Evolutionary conservation across 2,797 vertebrate species (phyloP), one percentile per base, ranked within the genome.

Genomic region (Spheniscus humboldti): DNA sequence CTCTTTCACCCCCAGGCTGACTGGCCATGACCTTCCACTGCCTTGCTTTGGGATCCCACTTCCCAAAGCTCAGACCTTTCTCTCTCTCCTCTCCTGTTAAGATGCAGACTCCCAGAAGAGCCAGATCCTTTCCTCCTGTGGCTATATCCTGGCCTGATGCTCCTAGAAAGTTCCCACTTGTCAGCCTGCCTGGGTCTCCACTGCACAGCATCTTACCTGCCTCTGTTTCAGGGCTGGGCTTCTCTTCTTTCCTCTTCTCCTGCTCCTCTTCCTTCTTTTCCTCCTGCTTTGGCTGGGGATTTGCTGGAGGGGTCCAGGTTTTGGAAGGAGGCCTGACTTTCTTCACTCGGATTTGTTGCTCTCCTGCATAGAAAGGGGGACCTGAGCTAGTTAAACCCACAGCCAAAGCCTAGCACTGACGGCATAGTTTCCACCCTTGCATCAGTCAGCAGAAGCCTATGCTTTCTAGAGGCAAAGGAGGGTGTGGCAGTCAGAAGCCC

Each of bases 331-430:
- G 91, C 52, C 80, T 98, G 31, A 94, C 69, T 35, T 55, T 90
- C 88, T 97, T 98, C 82, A 98, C 69, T 55, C 35, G 94, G 72
- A 94, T 93, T 3, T 80, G 95, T 35, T 97, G 90, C 72, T 91
- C 73, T 68, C 97, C 99, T 99, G 94, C n/a, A 88, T 13, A 82
- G 43, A 39, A 86, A 33, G 35, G 15, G 59, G 25, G 9, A 77
- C 13, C 6, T 77, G 56, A 94, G 20, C 13, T 22, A 9, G 30
- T 75, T 72, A 78, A 84, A 68, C 43, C 37, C 45, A 45, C 18
- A 60, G 30, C n/a, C 56, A 72, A 68, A 60, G 63, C 33, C 24
- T 69, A 57, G 13, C 27, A 27, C 25, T 33, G 77, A 15, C 28
- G 25, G 13, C 33, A 41, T 24, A 7, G 24, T 41, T 91, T 50